Percentiles rank a stretch among this genome's conserved stretches.
Evolutionary conservation across 2,113 vertebrate species (phyloP).

Genomic region (Sapajus apella): DNA sequence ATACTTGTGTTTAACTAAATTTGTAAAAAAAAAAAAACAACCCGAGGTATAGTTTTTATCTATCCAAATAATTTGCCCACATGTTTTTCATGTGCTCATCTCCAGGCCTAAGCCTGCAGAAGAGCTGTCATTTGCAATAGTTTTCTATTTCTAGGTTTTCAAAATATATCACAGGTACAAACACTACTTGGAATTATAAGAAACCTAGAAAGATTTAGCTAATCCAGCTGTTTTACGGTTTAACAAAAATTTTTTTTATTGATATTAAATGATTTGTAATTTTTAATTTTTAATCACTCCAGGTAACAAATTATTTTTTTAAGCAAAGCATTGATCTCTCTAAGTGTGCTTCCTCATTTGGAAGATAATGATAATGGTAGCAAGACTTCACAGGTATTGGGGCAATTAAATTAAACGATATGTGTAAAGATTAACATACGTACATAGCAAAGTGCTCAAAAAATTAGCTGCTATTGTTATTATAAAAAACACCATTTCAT

Average conservation of each 20-base stretch:
- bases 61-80: neutral
- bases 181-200: neutral
- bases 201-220: neutral
- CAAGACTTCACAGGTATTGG: neutral
- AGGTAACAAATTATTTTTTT: neutral
- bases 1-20: neutral
- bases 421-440: neutral
- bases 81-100: neutral
- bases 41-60: neutral
- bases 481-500: neutral
- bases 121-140: neutral
- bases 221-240: neutral
- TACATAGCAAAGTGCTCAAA: neutral
- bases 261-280: neutral
- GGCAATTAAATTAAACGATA: neutral
- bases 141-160: neutral
- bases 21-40: neutral
- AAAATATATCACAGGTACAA: neutral
- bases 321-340: neutral
- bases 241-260: neutral
- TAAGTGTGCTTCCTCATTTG: neutral
- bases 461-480: neutral
- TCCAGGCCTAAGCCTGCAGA: neutral
- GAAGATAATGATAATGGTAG: neutral
- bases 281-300: neutral